A percentile compares a stretch with the other conserved stretches of the same genome.
Conservation (phyloP, 2,113 vertebrate genomes). For the Thryonomys swinderianus region DNA sequence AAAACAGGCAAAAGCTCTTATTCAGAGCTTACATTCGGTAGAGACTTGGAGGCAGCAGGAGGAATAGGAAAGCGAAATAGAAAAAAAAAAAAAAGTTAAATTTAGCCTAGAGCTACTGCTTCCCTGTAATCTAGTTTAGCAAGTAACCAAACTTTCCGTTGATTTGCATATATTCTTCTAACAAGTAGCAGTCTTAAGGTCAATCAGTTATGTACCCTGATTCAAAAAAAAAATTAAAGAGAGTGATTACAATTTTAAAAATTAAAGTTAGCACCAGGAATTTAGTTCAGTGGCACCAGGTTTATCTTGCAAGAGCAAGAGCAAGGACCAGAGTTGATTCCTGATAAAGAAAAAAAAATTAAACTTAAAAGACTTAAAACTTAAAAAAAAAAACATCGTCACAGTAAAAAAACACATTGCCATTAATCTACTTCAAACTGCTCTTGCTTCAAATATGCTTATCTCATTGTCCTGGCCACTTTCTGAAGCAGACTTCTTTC, state of each 20-base stretch:
- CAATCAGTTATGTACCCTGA: not conserved
- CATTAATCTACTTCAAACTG: not conserved
- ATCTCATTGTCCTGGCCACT: not conserved
- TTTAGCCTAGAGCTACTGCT: not conserved
- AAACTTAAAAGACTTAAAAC: not conserved
- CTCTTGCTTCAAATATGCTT: not conserved
- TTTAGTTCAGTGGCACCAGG: no score
- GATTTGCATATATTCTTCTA: not conserved
- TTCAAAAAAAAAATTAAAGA: no score
- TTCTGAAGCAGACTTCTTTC: not conserved
- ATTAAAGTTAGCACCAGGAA: not conserved
- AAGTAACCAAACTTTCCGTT: not conserved
- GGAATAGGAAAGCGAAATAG: not conserved
- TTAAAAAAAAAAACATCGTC: not conserved
- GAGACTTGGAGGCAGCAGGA: not conserved
- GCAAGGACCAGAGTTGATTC: no score
- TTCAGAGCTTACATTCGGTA: not conserved
- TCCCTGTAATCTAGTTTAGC: not conserved
- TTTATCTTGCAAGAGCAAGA: no score
- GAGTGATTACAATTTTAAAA: not conserved
- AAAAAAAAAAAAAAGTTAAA: not conserved
- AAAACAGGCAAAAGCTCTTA: not conserved
- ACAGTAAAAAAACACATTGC: not conserved
- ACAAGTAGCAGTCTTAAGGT: not conserved
- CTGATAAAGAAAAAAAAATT: not conserved